Evolutionary conservation across 2,888 invertebrate species (phyloP).

Genomic region (Conus canariensis): DNA sequence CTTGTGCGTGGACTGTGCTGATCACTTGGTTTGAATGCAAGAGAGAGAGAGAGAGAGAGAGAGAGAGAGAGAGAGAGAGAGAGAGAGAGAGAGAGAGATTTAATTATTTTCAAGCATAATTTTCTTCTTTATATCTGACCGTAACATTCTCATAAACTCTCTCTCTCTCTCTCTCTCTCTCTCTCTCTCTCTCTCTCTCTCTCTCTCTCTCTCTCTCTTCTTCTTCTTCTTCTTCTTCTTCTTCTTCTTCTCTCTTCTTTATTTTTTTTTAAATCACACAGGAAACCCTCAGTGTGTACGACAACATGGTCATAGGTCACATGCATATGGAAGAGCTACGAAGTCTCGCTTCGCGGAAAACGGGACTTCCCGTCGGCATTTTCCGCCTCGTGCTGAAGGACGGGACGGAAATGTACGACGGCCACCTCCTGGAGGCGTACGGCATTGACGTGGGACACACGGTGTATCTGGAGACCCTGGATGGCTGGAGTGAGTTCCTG

Average conservation of each 20-base stretch:
- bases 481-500: constrained; percentile 77
- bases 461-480: constrained; percentile 75
- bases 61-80: too few species aligned
- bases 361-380: constrained; percentile 77
- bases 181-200: not conserved
- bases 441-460: constrained; percentile 68
- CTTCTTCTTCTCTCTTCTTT: not conserved
- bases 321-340: constrained; percentile 71
- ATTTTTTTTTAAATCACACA: not conserved
- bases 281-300: constrained; percentile 69
- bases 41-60: too few species aligned
- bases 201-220: not conserved
- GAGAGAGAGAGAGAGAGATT: too few species aligned
- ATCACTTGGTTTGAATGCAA: too few species aligned
- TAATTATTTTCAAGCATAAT: too few species aligned
- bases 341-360: constrained; percentile 70
- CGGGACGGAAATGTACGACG: constrained; percentile 74
- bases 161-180: not conserved
- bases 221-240: not conserved
- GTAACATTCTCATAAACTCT: too few species aligned
- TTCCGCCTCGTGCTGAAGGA: constrained; percentile 72
- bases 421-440: constrained; percentile 73
- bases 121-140: too few species aligned
- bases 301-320: constrained; percentile 61
- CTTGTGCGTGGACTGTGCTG: too few species aligned